Percentiles rank a stretch among this genome's conserved stretches.
Conservation (phyloP, 2,888 invertebrate species). For the Hofmannophila pseudospretella region DNA sequence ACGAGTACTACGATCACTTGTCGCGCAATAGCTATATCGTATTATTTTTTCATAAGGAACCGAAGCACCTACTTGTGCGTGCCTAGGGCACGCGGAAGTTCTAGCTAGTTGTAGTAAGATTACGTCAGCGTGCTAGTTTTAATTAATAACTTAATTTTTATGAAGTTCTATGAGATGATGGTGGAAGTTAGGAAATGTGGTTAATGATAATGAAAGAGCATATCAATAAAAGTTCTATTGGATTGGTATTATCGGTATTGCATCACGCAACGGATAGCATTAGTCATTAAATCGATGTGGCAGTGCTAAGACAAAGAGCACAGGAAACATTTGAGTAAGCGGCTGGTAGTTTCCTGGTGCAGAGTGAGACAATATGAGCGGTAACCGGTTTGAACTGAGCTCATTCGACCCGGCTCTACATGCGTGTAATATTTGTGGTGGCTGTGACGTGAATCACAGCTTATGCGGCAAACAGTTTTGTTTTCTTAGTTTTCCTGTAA, state of each 20-base stretch:
- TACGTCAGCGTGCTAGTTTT: slow-evolving; percentile 74
- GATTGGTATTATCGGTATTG: no score
- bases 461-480: neutral
- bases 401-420: slow-evolving; percentile 46
- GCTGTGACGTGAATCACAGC: slow-evolving; percentile 27
- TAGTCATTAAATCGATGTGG: neutral
- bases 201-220: no score
- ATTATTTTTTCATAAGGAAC: slow-evolving; percentile 9
- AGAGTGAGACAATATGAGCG: slow-evolving; percentile 70
- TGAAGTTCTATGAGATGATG: no score
- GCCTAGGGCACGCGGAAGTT: slow-evolving; percentile 68
- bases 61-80: slow-evolving; percentile 10
- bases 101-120: slow-evolving; percentile 47
- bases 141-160: no score
- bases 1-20: slow-evolving; percentile 27
- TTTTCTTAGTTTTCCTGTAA: no score
- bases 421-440: slow-evolving; percentile 36
- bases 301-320: slow-evolving; percentile 44
- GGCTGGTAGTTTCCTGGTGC: slow-evolving; percentile 69
- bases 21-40: slow-evolving; percentile 20
- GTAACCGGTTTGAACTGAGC: slow-evolving; percentile 66
- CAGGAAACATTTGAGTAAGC: slow-evolving; percentile 66
- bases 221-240: no score
- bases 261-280: neutral
- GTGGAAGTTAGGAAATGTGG: no score